phyloP scores from a whole-genome alignment of 2,797 vertebrate species.

The Clarias fuscus region DNA sequence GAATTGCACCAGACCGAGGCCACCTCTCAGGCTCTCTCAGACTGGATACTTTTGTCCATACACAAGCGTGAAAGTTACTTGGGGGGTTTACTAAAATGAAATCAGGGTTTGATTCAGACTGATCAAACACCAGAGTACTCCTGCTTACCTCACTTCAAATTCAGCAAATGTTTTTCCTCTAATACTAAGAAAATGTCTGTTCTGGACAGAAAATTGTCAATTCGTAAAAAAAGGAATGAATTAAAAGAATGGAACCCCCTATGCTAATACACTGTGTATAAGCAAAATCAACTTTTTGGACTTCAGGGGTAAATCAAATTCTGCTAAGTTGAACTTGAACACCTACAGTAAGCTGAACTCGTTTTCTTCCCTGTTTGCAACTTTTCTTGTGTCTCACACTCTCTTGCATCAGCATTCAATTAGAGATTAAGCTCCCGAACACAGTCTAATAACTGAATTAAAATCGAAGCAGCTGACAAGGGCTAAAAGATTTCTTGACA shows the following conservation, averaged over 20 bases:
- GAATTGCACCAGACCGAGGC: not conserved
- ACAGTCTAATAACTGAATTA: slow-evolving; percentile 52
- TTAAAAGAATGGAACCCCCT: not conserved
- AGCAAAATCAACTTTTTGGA: not conserved
- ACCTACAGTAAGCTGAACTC: not conserved
- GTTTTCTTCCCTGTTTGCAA: slow-evolving; percentile 32
- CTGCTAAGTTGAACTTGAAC: not conserved
- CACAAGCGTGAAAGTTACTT: not conserved
- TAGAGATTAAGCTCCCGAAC: slow-evolving; percentile 49
- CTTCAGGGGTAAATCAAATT: not conserved
- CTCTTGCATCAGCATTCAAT: slow-evolving; percentile 54
- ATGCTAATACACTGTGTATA: not conserved
- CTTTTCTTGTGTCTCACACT: slow-evolving; percentile 33
- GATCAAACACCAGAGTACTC: not conserved
- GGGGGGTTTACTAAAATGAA: not conserved
- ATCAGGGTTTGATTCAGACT: not conserved
- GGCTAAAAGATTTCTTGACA: slow-evolving; percentile 54
- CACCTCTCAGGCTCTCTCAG: not conserved
- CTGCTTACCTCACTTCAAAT: not conserved
- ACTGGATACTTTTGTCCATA: not conserved
- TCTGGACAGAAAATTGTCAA: not conserved
- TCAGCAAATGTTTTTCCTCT: not conserved
- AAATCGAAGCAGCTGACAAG: slow-evolving; percentile 51
- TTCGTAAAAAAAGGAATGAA: not conserved
- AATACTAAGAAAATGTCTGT: not conserved